Evolutionary conservation across 2,888 invertebrate genomes (phyloP), one percentile per base, ranked within the genome.

Genomic region (Myathropa florea): DNA sequence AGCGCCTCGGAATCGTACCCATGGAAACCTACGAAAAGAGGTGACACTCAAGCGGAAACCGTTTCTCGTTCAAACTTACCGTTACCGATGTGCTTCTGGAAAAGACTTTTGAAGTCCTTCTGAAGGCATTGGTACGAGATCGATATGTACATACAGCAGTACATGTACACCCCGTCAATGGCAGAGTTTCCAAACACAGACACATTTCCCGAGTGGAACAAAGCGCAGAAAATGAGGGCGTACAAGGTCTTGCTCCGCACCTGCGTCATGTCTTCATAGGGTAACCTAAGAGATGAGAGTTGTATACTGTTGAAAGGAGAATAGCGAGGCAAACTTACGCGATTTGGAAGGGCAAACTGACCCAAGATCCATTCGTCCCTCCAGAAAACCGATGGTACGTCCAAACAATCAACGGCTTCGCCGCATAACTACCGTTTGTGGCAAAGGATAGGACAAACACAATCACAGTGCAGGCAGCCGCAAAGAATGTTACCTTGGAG

Each of bases 231-330:
- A 4, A 61, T 12, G 12, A 77, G 1, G 18, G 61, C 26, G 4
- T 77, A 77, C 0, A 77, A 1, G 0, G 4, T 1, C 14, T 68
- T 77, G 1, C 9, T 33, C 6, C 60, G 21, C 12, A 77, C 7
- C 18, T 68, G 77, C 21, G 77, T 77, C 77, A 77, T 77, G 21
- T 77, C 77, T 33, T 30, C 6, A 26, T 77, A 77, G 0, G 77
- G 77, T 6, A 77, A 33, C 7, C 77, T 77, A 9, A 2, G 4
- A 59, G 18, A n/a, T 18, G n/a, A 3, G 10, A 57, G 21, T n/a
- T 9, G 28, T n/a, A n/a, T n/a, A 28, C 33, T 3, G 2, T 7
- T 3, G 0, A 6, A 33, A 9, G 18, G 2, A 23, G 9, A 30
- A 0, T 21, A 0, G 23, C 2, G 36, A 4, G 2, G 10, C 0